phyloP scores from a whole-genome alignment of 2,888 invertebrate genomes.

The Ceramica pisi region DNA sequence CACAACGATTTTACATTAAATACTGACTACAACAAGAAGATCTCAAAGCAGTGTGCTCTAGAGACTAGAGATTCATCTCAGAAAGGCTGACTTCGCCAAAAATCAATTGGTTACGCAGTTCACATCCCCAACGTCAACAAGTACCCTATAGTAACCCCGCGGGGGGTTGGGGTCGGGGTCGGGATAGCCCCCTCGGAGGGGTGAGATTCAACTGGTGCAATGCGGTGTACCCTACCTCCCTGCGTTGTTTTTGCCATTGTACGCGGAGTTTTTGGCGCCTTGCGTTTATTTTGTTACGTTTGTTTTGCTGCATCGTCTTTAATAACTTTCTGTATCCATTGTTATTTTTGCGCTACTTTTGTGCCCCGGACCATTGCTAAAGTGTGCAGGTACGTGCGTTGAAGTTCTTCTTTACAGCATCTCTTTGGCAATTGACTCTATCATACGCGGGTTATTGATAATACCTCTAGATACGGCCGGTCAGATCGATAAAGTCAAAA shows the following conservation, averaged over 20 bases:
- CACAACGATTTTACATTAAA: neutral
- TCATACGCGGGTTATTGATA: constrained; percentile 3
- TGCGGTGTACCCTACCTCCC: constrained; percentile 82
- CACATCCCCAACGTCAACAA: constrained; percentile 82
- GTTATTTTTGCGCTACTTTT: constrained; percentile 8
- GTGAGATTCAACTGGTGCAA: constrained; percentile 90
- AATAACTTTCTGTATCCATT: constrained; percentile 55
- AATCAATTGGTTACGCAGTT: constrained; percentile 75
- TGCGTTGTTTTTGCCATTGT: constrained; percentile 65
- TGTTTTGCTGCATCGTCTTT: constrained; percentile 75
- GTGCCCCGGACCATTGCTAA: neutral
- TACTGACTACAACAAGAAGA: constrained; percentile 2
- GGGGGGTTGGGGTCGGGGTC: constrained; percentile 56
- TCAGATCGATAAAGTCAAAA: neutral
- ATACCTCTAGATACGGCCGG: neutral
- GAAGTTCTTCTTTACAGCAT: neutral
- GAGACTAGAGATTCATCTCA: constrained; percentile 44
- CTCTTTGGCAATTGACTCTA: neutral
- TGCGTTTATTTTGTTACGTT: constrained; percentile 76
- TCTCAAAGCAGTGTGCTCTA: neutral
- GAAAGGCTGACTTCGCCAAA: constrained; percentile 63
- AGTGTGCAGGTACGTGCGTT: constrained; percentile 5
- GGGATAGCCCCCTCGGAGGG: constrained; percentile 69
- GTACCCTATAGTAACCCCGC: constrained; percentile 73
- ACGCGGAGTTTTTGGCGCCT: constrained; percentile 53